Conservation (phyloP, 2,888 invertebrate genomes). For the Drosophila heteroneura region DNA sequence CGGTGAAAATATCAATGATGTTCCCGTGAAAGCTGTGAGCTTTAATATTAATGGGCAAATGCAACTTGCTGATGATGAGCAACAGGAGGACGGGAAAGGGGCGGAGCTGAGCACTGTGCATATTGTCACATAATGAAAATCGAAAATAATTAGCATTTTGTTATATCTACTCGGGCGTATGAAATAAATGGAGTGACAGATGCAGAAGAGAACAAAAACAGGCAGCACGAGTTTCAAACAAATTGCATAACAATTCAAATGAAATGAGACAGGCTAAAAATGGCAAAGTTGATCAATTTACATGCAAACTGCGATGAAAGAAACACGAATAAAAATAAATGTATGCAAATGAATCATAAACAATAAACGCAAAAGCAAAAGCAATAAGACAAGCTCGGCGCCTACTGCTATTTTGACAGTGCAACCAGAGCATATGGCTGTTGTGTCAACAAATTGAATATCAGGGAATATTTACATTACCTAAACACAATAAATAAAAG, state of each 20-base stretch:
- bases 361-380: conserved; percentile 23
- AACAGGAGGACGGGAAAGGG: background rate
- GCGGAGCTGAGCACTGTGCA: conserved; percentile 39
- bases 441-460: background rate
- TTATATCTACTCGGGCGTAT: conserved; percentile 66
- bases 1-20: conserved; percentile 44
- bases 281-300: conserved; percentile 54
- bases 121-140: conserved; percentile 77
- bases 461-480: background rate
- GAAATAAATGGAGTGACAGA: conserved; percentile 17
- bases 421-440: background rate
- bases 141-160: conserved; percentile 83
- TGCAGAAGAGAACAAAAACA: conserved; percentile 20
- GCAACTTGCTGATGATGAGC: background rate
- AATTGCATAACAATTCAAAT: conserved; percentile 56
- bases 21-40: conserved; percentile 6
- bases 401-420: conserved; percentile 4
- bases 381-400: background rate
- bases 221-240: conserved; percentile 52
- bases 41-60: conserved; percentile 47
- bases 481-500: background rate
- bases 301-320: conserved; percentile 55
- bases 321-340: conserved; percentile 28
- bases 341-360: conserved; percentile 51
- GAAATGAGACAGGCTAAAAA: conserved; percentile 59